Evolutionary conservation across 2,888 invertebrate species (phyloP).

Genomic region (Abrostola triplasia): DNA sequence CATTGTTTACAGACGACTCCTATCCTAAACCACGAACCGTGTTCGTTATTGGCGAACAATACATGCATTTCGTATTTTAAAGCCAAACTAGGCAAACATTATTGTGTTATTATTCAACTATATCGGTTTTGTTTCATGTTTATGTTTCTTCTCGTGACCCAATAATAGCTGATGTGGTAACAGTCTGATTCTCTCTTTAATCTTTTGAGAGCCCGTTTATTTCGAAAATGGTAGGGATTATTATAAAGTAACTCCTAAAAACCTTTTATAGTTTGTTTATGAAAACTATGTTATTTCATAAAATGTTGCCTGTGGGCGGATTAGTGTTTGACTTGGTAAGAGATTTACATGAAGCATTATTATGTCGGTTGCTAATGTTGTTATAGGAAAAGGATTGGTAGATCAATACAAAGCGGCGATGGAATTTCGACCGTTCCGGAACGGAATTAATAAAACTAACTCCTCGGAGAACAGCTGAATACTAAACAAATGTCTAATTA

Average conservation of each 20-base stretch:
- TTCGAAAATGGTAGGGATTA: neutral
- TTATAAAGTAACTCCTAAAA: no score
- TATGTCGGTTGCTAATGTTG: no score
- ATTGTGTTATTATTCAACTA: conserved; percentile 14
- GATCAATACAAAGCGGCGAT: neutral
- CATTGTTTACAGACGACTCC: conserved; percentile 38
- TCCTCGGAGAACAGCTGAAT: neutral
- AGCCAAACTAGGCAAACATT: conserved; percentile 15
- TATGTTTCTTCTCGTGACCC: conserved; percentile 17
- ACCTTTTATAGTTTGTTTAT: no score
- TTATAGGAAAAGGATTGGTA: neutral
- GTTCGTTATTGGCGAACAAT: conserved; percentile 33
- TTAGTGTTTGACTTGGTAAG: no score
- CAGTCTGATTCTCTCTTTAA: conserved; percentile 13
- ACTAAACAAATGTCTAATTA: conserved; percentile 15
- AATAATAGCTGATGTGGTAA: neutral
- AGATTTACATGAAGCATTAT: no score
- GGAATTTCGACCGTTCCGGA: neutral
- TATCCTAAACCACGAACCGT: conserved; percentile 25
- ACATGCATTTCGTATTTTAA: conserved; percentile 10
- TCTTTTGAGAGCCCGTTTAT: neutral
- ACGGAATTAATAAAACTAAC: conserved; percentile 1
- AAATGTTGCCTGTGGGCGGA: no score
- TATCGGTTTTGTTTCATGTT: conserved; percentile 23
- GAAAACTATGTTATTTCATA: no score